A percentile compares a stretch with the other conserved stretches of the same genome.
Evolutionary conservation across 2,888 invertebrate genomes (phyloP).

Genomic region (Cephalotes varians): DNA sequence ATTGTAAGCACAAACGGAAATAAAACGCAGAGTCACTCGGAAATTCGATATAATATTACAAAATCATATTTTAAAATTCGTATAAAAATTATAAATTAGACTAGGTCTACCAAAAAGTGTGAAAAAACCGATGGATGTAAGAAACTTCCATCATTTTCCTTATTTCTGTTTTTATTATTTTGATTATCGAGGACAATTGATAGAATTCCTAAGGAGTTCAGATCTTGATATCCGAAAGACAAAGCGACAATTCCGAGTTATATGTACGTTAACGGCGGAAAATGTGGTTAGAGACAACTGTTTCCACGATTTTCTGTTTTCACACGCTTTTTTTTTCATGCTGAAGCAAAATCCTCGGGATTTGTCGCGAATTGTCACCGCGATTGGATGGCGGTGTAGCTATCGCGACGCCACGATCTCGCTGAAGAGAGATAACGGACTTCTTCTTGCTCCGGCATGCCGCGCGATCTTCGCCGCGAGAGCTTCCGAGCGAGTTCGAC

Average conservation of each 20-base stretch:
- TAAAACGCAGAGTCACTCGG: not conserved
- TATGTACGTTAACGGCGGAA: not conserved
- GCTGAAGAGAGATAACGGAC: slow-evolving; percentile 49
- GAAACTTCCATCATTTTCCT: not conserved
- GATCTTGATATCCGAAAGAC: not conserved
- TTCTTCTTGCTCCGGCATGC: slow-evolving; percentile 48
- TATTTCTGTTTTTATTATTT: not conserved
- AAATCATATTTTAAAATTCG: not conserved
- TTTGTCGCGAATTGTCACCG: slow-evolving; percentile 37
- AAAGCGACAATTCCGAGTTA: not conserved
- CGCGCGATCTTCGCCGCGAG: slow-evolving; percentile 25
- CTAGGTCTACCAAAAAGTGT: not conserved
- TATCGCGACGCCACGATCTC: slow-evolving; percentile 43
- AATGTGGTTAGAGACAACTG: not conserved
- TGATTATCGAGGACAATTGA: not conserved
- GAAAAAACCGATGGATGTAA: not conserved
- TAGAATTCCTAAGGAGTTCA: not conserved
- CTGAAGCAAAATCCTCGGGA: slow-evolving; percentile 1
- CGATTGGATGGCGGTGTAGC: not conserved
- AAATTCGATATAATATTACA: not conserved
- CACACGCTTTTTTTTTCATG: not conserved
- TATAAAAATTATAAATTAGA: not conserved
- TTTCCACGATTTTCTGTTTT: too few species aligned
- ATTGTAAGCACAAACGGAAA: not conserved
- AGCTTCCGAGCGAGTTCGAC: slow-evolving; percentile 50